These are phyloP conservation scores for Muscina levida DNA, from an alignment of 2,888 invertebrate genomes.

Conservation along the genomic window DNA sequence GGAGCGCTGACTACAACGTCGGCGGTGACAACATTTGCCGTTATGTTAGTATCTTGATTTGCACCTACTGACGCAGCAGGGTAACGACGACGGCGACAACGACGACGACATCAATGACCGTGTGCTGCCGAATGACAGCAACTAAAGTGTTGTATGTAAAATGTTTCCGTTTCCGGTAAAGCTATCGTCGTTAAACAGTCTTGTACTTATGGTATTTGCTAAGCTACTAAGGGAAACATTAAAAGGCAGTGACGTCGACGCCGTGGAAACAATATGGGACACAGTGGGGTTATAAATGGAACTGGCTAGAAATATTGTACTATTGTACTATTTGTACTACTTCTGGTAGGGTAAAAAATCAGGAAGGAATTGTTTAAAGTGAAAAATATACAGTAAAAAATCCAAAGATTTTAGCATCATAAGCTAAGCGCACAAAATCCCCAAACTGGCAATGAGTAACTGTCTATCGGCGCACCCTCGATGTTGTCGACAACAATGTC, in stretches of 20 bases:
- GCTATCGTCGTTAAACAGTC: constrained; percentile 16
- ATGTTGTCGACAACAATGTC: neutral
- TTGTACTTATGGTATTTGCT: neutral
- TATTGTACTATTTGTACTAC: no score
- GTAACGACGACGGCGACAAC: constrained; percentile 16
- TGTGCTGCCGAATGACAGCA: neutral
- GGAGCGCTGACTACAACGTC: neutral
- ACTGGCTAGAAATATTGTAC: no score
- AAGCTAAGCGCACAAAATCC: no score
- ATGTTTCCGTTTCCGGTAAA: constrained; percentile 62
- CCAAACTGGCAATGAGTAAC: no score
- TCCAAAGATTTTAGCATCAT: no score
- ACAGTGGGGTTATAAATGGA: no score
- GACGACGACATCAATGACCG: neutral
- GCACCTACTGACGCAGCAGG: constrained; percentile 30
- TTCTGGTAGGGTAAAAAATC: no score
- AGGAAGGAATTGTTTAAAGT: no score
- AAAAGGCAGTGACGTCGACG: neutral
- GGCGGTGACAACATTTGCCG: neutral
- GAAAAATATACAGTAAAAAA: no score
- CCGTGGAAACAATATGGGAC: no score
- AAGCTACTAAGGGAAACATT: constrained; percentile 27
- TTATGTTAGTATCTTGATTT: constrained; percentile 48
- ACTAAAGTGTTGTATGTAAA: constrained; percentile 52
- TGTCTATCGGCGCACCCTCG: no score